Conservation (phyloP, 2,797 vertebrate species). For the Hipposideros larvatus region DNA sequence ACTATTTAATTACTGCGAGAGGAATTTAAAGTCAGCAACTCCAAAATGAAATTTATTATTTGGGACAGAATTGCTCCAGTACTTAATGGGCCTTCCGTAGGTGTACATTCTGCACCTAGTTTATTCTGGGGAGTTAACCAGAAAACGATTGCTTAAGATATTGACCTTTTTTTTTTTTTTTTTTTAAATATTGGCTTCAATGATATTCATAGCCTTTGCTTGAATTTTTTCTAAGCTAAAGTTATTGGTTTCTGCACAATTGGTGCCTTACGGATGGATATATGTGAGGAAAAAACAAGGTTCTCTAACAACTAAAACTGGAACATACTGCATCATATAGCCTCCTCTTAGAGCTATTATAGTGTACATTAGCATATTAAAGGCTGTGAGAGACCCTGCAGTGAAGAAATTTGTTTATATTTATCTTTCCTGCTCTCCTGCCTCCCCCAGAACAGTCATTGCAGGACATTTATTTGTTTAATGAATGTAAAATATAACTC, state of each 20-base stretch:
- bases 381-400: neutral
- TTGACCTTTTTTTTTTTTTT: neutral
- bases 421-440: neutral
- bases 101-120: neutral
- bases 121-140: slow-evolving; percentile 17
- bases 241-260: slow-evolving; percentile 54
- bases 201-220: neutral
- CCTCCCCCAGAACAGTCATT: neutral
- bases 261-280: slow-evolving; percentile 21
- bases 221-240: neutral
- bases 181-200: neutral
- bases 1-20: neutral
- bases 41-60: slow-evolving; percentile 9
- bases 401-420: slow-evolving; percentile 19
- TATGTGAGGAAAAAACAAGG: neutral
- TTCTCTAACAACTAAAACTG: slow-evolving; percentile 20
- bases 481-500: neutral
- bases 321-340: neutral
- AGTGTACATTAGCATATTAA: neutral
- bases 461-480: neutral
- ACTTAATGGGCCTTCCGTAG: neutral
- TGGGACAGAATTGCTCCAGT: neutral
- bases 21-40: slow-evolving; percentile 2
- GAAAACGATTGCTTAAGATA: slow-evolving; percentile 31
- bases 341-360: neutral